Evolutionary conservation across 2,888 invertebrate species (phyloP), one percentile per base, ranked within the genome.

Genomic region (Aspidiotus rigidus): DNA sequence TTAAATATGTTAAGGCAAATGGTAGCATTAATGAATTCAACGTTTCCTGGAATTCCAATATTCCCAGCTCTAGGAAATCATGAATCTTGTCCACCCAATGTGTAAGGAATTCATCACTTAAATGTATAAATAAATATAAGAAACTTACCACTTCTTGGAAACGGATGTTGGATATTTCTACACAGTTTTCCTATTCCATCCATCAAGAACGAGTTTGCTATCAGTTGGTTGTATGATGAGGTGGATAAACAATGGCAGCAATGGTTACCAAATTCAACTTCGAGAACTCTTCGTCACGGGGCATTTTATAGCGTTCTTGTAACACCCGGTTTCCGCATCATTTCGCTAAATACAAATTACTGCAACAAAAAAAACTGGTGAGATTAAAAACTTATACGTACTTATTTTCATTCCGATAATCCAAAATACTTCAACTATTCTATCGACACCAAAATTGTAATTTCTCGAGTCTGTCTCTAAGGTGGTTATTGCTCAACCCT

Each of bases 11-110:
- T 93, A 17, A 88, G 87, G 74, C 90, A 92, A 76, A 91, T 92
- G 0, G 90, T 92, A 0, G 83, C 85, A 41, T 90, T 93, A 77
- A 88, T 93, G 87, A 84, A 86, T 0, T 86, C 87, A 72, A 88
- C 86, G 80, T 95, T 98, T 76, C 96, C 93, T 0, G 90, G 90
- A 0, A 88, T 91, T 39, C 94, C 93, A 1, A 91, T 97, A 73
- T 96, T 93, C 77, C 94, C 96, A 11, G 91, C 95, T 0, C 81
- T 98, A 6, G 98, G 98, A 6, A 98, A 98, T 79, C 98, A 98
- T 76, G 97, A 98, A 80, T 89, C 93, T 72, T 90, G 92, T 7
- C 97, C 97, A 9, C 94, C 94, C 0, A 95, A 97, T 77, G 91
- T 91, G 92, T 90, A 74, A 74, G 53, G 13, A 42, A 11, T 15